A percentile compares a stretch with the other conserved stretches of the same genome.
phyloP scores from a whole-genome alignment of 1,140 invertebrate species.

The Patella vulgata region DNA sequence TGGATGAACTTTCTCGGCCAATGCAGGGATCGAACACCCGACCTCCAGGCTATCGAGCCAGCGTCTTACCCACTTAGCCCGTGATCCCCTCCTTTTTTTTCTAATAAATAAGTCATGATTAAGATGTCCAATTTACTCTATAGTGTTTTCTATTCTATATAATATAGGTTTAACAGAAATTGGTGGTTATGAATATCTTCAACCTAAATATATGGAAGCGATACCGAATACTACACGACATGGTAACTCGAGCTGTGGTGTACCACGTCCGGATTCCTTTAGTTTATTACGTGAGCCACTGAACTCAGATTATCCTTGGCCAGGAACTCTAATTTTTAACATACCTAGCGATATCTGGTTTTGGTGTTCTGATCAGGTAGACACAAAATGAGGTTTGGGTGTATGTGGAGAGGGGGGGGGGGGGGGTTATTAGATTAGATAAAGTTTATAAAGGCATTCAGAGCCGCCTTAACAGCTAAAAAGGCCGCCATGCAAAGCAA shows the following conservation, averaged over 20 bases:
- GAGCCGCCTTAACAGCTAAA: too few species aligned
- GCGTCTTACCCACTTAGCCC: too few species aligned
- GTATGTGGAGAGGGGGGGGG: too few species aligned
- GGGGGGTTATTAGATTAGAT: too few species aligned
- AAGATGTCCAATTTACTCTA: too few species aligned
- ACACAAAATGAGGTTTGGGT: background rate
- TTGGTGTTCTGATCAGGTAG: slow-evolving; percentile 71
- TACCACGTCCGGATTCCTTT: slow-evolving; percentile 64
- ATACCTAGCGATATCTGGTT: slow-evolving; percentile 70
- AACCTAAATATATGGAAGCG: slow-evolving; percentile 60
- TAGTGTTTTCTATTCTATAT: too few species aligned
- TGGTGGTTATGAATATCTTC: slow-evolving; percentile 64
- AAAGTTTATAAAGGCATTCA: too few species aligned
- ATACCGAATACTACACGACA: slow-evolving; percentile 43
- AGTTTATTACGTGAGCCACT: slow-evolving; percentile 63
- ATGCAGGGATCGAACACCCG: too few species aligned
- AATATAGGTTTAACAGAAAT: slow-evolving; percentile 57
- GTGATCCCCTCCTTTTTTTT: too few species aligned
- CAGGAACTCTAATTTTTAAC: slow-evolving; percentile 67
- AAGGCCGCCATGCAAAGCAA: background rate
- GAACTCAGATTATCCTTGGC: slow-evolving; percentile 67
- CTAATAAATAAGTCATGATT: too few species aligned
- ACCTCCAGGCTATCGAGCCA: too few species aligned
- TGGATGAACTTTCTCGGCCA: too few species aligned
- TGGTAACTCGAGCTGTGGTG: slow-evolving; percentile 54